Conservation (phyloP, 2,113 vertebrate species). For the Felis chaus region DNA sequence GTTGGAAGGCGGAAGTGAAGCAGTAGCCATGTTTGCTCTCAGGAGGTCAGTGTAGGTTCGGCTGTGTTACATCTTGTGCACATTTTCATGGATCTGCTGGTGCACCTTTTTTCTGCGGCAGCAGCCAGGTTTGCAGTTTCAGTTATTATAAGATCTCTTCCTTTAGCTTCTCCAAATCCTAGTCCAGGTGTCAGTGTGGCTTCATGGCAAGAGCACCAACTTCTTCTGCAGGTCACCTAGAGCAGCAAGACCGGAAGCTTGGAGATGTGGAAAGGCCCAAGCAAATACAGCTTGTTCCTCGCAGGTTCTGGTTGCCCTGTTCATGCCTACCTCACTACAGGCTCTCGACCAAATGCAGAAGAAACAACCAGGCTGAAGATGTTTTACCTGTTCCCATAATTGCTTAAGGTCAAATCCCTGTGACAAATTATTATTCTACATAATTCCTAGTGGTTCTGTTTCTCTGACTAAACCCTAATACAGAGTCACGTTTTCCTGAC, state of each 20-base stretch:
- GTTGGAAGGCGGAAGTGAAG: neutral
- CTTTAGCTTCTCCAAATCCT: neutral
- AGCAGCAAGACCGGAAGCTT: neutral
- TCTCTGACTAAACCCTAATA: slow-evolving; percentile 6
- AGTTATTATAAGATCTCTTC: neutral
- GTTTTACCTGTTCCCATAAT: neutral
- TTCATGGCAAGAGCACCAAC: neutral
- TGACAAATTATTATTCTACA: neutral
- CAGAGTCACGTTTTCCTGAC: neutral
- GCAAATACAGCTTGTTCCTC: neutral
- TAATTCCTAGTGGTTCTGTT: neutral
- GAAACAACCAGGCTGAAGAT: neutral
- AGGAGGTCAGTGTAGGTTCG: neutral
- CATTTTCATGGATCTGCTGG: neutral
- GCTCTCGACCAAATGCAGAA: neutral
- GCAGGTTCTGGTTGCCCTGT: neutral
- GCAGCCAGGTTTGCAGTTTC: neutral
- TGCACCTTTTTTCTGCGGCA: neutral
- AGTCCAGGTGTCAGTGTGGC: neutral
- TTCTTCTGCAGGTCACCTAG: neutral
- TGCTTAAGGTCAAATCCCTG: neutral
- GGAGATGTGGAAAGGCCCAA: neutral
- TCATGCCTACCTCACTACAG: neutral
- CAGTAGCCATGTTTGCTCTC: neutral
- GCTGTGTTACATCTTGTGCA: neutral